These are phyloP conservation scores for Labeo calbasu DNA, from an alignment of 2,797 vertebrate genomes.

Conservation along the genomic window DNA sequence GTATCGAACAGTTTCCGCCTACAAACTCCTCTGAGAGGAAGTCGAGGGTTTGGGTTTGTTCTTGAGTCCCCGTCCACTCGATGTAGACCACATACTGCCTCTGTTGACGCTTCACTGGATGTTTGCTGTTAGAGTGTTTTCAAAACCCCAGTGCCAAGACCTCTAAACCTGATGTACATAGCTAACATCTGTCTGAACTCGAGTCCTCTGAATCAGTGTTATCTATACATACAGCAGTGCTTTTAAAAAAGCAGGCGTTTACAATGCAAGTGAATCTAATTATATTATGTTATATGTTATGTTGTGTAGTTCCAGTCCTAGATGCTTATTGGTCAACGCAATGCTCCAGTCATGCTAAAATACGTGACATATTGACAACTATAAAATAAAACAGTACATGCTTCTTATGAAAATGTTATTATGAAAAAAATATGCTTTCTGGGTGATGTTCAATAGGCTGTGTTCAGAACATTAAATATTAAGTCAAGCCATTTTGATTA, in stretches of 20 bases:
- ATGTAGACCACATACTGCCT: not conserved
- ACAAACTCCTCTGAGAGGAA: slow-evolving; percentile 43
- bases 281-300: not conserved
- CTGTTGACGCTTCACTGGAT: not conserved
- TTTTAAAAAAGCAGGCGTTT: not conserved
- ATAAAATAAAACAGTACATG: not conserved
- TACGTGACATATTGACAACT: not conserved
- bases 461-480: not conserved
- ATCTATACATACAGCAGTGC: not conserved
- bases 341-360: not conserved
- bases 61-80: not conserved
- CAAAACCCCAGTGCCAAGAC: slow-evolving; percentile 1
- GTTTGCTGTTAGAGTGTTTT: not conserved
- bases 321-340: not conserved
- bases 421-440: not conserved
- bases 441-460: not conserved
- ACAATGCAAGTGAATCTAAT: not conserved
- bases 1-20: slow-evolving; percentile 37
- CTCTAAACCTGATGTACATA: not conserved
- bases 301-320: not conserved
- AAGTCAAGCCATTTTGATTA: not conserved
- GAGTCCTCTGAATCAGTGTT: not conserved
- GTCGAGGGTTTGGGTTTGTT: slow-evolving; percentile 14
- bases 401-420: not conserved
- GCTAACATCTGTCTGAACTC: not conserved